These are phyloP conservation scores for Connochaetes taurinus DNA, from an alignment of 2,113 vertebrate genomes.

Conservation along the genomic window DNA sequence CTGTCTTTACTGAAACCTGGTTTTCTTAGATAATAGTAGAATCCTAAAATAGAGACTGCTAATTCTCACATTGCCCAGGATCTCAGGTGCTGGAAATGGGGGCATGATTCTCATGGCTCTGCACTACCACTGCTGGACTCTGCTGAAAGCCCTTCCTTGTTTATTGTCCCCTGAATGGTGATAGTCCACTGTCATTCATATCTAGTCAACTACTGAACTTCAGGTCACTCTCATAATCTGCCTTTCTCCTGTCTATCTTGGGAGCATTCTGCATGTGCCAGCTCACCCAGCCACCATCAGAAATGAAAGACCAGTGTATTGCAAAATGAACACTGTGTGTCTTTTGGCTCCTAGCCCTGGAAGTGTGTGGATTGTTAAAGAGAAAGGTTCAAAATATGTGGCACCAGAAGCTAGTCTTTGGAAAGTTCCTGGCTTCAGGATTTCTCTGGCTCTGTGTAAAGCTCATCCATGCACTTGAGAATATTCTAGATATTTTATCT, in stretches of 20 bases:
- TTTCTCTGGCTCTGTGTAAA: not conserved
- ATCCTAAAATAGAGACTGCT: not conserved
- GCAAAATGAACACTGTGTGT: not conserved
- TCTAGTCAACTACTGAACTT: not conserved
- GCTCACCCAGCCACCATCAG: not conserved
- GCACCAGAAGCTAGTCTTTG: not conserved
- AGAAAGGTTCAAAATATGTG: not conserved
- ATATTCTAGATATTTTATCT: not conserved
- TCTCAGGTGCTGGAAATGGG: not conserved
- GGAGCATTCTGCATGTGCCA: not conserved
- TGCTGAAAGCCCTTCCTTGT: not conserved
- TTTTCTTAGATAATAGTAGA: not conserved
- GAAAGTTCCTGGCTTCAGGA: not conserved
- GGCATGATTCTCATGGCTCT: not conserved
- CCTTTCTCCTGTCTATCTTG: not conserved
- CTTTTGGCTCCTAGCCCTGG: not conserved
- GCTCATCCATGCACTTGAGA: not conserved
- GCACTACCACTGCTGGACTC: not conserved
- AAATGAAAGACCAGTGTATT: not conserved
- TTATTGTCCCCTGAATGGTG: not conserved
- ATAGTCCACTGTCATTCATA: not conserved
- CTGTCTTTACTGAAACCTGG: not conserved
- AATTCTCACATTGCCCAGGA: not conserved
- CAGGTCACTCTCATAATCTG: not conserved
- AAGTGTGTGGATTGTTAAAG: not conserved